Percentiles rank a stretch among this genome's conserved stretches.
These are phyloP conservation scores for Thumatha senex DNA, from an alignment of 2,888 invertebrate species.

Conservation along the genomic window DNA sequence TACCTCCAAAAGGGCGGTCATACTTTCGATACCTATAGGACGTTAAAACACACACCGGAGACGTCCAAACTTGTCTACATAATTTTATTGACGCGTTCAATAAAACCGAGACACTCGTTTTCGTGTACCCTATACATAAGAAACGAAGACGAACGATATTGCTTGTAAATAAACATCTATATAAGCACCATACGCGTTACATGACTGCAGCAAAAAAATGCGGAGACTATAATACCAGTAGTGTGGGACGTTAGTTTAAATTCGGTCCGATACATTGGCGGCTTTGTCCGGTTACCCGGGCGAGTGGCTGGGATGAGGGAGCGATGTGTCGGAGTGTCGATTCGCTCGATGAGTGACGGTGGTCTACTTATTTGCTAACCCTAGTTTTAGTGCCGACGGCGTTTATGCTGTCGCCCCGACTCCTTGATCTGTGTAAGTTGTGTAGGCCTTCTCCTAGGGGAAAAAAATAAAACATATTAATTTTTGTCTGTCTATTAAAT, in stretches of 20 bases:
- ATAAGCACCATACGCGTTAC: constrained; percentile 73
- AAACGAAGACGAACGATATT: constrained; percentile 51
- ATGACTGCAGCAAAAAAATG: constrained; percentile 65
- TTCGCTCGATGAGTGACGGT: constrained; percentile 16
- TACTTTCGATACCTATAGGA: constrained; percentile 16
- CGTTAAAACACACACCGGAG: constrained; percentile 33
- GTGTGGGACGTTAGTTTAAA: constrained; percentile 59
- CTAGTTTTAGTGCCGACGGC: constrained; percentile 85
- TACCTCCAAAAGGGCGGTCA: constrained; percentile 21
- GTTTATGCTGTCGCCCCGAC: constrained; percentile 92
- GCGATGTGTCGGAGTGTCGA: constrained; percentile 31
- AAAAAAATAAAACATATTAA: constrained; percentile 61
- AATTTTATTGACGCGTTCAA: constrained; percentile 54
- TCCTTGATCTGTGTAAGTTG: constrained; percentile 89
- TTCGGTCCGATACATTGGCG: constrained; percentile 63
- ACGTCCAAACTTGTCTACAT: constrained; percentile 38
- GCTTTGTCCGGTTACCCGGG: constrained; percentile 38
- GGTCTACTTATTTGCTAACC: constrained; percentile 74
- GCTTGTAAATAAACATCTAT: constrained; percentile 55
- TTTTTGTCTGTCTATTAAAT: neutral
- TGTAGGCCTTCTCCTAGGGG: constrained; percentile 85
- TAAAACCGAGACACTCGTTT: constrained; percentile 56
- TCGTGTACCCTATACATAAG: constrained; percentile 39
- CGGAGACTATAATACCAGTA: constrained; percentile 41
- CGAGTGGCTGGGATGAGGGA: constrained; percentile 29